phyloP scores from a whole-genome alignment of 2,113 vertebrate species.

The Marcusenius ussheri region DNA sequence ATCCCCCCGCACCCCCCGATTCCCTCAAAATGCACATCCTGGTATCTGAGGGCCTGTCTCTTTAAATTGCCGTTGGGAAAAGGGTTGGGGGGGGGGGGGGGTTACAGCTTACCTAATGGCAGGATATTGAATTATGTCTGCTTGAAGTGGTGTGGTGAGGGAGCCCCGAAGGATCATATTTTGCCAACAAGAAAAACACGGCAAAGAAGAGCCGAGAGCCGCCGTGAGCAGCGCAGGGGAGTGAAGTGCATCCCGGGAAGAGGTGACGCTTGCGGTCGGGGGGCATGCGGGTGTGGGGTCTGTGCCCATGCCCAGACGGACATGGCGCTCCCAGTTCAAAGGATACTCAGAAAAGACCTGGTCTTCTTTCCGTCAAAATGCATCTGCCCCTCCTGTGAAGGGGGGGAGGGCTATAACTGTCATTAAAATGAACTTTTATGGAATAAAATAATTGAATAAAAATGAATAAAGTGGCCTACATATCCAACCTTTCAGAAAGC shows the following conservation, averaged over 20 bases:
- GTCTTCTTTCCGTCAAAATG: not conserved
- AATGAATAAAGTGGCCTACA: conserved; percentile 17
- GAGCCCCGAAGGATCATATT: conserved; percentile 58
- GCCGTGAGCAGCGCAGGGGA: not conserved
- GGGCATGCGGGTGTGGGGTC: not conserved
- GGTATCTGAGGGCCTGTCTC: not conserved
- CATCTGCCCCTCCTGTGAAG: not conserved
- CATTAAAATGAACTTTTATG: conserved; percentile 41
- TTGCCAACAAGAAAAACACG: conserved; percentile 48
- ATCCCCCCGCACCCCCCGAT: not conserved
- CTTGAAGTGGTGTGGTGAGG: conserved; percentile 56
- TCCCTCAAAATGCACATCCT: not conserved
- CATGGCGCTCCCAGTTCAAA: not conserved
- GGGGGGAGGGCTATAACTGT: not conserved
- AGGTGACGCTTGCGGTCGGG: too few relatives aligned
- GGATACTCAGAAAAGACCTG: not conserved
- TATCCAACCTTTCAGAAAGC: conserved; percentile 35
- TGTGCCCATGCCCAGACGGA: not conserved
- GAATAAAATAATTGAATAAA: conserved; percentile 9
- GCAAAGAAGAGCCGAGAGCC: conserved; percentile 44
- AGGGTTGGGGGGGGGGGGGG: conserved; percentile 18
- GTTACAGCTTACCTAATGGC: conserved; percentile 47
- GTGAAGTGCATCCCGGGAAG: not conserved
- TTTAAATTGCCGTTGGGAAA: not conserved
- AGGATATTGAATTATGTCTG: conserved; percentile 57